Percentiles rank a stretch among this genome's conserved stretches.
phyloP scores from a whole-genome alignment of 1,140 invertebrate genomes.

The Ruditapes philippinarum region DNA sequence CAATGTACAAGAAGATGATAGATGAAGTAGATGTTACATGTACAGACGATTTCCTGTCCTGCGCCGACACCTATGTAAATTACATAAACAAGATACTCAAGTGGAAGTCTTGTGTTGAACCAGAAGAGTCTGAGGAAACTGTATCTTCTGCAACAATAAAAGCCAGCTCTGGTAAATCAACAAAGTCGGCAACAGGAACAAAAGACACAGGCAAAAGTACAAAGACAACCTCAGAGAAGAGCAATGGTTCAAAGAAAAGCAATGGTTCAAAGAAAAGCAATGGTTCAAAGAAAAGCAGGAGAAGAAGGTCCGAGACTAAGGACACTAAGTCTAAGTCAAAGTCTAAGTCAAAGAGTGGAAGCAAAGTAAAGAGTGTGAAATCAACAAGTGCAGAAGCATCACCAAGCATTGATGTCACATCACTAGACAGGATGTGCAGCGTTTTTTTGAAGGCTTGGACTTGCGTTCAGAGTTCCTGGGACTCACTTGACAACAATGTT shows the following conservation, averaged over 20 bases:
- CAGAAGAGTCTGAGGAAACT: not conserved
- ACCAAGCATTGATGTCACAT: not conserved
- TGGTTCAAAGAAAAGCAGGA: not conserved
- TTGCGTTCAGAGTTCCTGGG: not conserved
- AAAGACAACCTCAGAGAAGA: not conserved
- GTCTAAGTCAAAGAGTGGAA: not conserved
- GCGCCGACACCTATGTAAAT: conserved; percentile 10
- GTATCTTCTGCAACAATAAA: not conserved
- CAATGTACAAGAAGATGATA: not conserved
- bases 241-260: not conserved
- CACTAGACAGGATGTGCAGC: not conserved
- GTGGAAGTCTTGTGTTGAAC: conserved; percentile 4
- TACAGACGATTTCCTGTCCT: not conserved
- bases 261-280: not conserved
- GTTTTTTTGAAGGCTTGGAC: not conserved
- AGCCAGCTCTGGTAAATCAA: not conserved
- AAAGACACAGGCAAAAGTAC: not conserved
- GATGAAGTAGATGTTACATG: conserved; percentile 8
- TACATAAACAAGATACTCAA: conserved; percentile 13
- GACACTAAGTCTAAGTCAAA: not conserved
- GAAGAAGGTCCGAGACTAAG: not conserved
- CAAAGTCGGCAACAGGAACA: not conserved
- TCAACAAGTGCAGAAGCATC: not conserved
- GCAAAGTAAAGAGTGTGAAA: not conserved
- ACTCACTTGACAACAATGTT: not conserved